These are phyloP conservation scores for Fragum whitleyi DNA, from an alignment of 2,888 invertebrate species.

Conservation along the genomic window DNA sequence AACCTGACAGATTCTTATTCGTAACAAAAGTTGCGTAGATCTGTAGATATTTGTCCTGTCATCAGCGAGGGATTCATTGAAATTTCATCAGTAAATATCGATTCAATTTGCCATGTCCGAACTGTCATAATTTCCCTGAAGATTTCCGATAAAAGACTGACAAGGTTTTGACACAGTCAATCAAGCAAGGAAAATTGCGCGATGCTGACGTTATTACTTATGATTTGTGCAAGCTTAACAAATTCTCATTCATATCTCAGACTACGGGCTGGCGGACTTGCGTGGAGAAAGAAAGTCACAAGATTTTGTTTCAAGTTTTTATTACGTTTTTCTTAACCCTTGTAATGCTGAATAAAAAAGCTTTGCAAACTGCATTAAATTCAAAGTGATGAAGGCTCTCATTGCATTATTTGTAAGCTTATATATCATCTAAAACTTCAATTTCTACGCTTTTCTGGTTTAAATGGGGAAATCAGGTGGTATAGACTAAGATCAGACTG, in stretches of 20 bases:
- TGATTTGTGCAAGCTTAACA: constrained; percentile 9
- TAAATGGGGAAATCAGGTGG: no score
- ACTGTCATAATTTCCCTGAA: not conserved
- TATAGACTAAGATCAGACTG: no score
- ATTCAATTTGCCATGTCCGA: constrained; percentile 11
- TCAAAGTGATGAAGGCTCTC: no score
- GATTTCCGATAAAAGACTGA: not conserved
- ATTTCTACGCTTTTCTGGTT: no score
- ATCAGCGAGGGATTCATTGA: not conserved
- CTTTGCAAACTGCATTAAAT: no score
- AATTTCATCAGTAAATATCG: constrained; percentile 8
- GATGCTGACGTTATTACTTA: constrained; percentile 13
- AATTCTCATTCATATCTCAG: not conserved
- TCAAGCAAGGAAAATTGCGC: constrained; percentile 9
- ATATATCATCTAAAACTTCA: no score
- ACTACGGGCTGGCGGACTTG: no score
- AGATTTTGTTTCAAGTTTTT: no score
- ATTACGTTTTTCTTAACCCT: no score
- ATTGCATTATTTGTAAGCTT: no score
- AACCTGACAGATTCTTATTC: not conserved
- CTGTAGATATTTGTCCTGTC: constrained; percentile 8
- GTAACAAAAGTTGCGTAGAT: constrained; percentile 10
- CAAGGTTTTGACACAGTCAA: constrained; percentile 24
- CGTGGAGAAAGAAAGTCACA: no score
- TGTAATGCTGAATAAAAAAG: no score